A percentile compares a stretch with the other conserved stretches of the same genome.
These are phyloP conservation scores for Carcinoscorpius rotundicauda DNA, from an alignment of 1,140 invertebrate genomes.

Conservation along the genomic window DNA sequence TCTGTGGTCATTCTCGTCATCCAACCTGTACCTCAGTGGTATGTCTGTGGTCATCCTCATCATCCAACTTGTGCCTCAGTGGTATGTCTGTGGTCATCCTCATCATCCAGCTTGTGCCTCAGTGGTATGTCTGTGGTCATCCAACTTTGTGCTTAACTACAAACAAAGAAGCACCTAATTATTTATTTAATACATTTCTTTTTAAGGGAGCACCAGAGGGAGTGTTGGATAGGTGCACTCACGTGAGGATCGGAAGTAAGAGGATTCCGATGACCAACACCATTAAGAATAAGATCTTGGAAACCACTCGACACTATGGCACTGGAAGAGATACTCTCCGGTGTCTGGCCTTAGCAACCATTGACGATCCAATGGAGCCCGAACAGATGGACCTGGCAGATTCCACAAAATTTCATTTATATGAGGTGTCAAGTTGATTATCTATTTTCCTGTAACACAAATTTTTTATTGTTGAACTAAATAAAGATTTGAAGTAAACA, in stretches of 20 bases:
- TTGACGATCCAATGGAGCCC: conserved; percentile 81
- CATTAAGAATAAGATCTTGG: conserved; percentile 86
- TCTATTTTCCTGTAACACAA: conserved; percentile 8
- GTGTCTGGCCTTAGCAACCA: conserved; percentile 90
- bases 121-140: too few species aligned
- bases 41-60: too few species aligned
- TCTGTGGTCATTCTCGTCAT: too few species aligned
- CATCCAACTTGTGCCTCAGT: too few species aligned
- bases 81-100: too few species aligned
- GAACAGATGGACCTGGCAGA: conserved; percentile 96
- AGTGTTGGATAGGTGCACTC: conserved; percentile 94
- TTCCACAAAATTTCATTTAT: conserved; percentile 89
- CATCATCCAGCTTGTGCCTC: too few species aligned
- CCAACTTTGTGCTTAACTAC: too few species aligned
- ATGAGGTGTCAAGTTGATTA: conserved; percentile 54
- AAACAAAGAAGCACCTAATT: not conserved
- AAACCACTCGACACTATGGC: conserved; percentile 86
- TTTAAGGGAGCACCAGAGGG: conserved; percentile 85
- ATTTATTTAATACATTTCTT: conserved; percentile 6
- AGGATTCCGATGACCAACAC: conserved; percentile 81
- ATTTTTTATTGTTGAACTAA: conserved; percentile 43
- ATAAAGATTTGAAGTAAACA: too few species aligned
- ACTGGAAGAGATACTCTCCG: conserved; percentile 96
- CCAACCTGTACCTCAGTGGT: too few species aligned
- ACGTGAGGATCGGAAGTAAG: conserved; percentile 80